Evolutionary conservation across 2,888 invertebrate species (phyloP).

Genomic region (Erpobdella octoculata): DNA sequence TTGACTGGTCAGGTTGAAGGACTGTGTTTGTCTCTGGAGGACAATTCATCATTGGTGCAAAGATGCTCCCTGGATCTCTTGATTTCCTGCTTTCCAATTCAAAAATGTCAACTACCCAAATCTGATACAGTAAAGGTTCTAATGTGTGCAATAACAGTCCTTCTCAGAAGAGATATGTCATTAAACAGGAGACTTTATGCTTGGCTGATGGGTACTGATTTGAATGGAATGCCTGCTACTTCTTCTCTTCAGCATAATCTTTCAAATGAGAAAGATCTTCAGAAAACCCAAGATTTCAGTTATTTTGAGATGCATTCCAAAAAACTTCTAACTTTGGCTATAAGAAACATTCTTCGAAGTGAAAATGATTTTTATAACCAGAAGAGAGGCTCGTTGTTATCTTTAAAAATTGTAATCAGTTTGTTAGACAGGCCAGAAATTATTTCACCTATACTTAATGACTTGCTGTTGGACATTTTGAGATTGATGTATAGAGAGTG

Average conservation of each 20-base stretch:
- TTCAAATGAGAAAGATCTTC: neutral
- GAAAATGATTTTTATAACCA: neutral
- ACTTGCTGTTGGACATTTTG: constrained; percentile 61
- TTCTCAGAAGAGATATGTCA: constrained; percentile 78
- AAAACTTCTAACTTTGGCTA: constrained; percentile 56
- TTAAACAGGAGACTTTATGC: constrained; percentile 75
- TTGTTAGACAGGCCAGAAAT: constrained; percentile 79
- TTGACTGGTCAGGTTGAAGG: constrained; percentile 60
- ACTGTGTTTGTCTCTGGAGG: constrained; percentile 71
- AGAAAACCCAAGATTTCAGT: constrained; percentile 30
- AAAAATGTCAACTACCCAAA: constrained; percentile 62
- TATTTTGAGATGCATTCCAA: constrained; percentile 60
- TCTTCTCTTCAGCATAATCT: neutral
- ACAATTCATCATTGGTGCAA: constrained; percentile 73
- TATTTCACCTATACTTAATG: constrained; percentile 55
- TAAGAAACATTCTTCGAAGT: constrained; percentile 51
- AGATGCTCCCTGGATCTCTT: constrained; percentile 75
- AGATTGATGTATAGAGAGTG: constrained; percentile 49
- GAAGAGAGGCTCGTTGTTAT: neutral
- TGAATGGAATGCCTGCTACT: constrained; percentile 34
- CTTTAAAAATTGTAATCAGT: constrained; percentile 62
- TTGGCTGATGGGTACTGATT: constrained; percentile 70
- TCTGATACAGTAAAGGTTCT: constrained; percentile 61
- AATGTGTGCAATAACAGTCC: constrained; percentile 60
- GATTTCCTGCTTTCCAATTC: constrained; percentile 73